Evolutionary conservation across 2,797 vertebrate species (phyloP).

Genomic region (Bradypus variegatus): DNA sequence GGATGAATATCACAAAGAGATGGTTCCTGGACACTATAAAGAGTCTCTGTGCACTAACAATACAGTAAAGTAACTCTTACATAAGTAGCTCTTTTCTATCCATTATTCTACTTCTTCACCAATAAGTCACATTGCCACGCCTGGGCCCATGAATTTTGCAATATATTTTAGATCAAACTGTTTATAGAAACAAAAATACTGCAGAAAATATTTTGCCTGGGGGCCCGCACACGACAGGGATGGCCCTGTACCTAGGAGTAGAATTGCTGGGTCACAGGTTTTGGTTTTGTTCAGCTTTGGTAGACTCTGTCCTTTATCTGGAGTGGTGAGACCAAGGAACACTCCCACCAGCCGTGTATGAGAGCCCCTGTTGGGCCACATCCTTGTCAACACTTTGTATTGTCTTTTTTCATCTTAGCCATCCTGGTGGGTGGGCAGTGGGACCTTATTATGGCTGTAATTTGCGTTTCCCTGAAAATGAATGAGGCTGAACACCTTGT

Average conservation of each 20-base stretch:
- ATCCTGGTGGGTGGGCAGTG: neutral
- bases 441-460: neutral
- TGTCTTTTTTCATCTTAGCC: neutral
- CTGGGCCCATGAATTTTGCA: no score
- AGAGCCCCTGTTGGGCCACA: neutral
- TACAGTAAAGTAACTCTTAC: no score
- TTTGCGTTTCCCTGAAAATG: neutral
- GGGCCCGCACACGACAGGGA: neutral
- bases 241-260: neutral
- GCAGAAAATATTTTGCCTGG: neutral
- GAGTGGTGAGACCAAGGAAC: neutral
- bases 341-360: rapidly evolving
- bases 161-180: neutral
- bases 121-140: neutral
- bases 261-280: neutral
- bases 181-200: neutral
- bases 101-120: neutral
- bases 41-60: no score
- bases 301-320: neutral
- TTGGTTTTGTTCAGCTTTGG: neutral
- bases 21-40: neutral
- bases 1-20: neutral
- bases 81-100: no score
- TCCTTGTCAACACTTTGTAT: neutral
- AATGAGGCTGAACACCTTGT: neutral